Evolutionary conservation across 2,888 invertebrate genomes (phyloP).

Genomic region (Smittia aterrima): DNA sequence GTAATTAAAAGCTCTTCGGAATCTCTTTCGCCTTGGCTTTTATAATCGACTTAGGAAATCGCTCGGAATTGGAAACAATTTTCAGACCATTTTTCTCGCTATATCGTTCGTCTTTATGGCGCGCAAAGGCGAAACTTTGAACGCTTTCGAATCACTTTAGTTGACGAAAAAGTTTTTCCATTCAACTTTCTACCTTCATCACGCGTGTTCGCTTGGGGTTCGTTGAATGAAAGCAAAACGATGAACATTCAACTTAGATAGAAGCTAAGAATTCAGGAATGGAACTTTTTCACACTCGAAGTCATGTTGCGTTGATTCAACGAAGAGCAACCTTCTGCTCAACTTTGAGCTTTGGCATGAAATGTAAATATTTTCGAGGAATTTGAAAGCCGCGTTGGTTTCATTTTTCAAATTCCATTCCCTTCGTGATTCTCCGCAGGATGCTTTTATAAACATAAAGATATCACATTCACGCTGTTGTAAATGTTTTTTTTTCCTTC

Average conservation of each 20-base stretch:
- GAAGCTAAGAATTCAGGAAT: not conserved
- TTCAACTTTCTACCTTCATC: not conserved
- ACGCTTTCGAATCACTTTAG: no score
- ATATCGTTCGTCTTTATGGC: not conserved
- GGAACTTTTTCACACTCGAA: not conserved
- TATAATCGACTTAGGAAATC: constrained; percentile 15
- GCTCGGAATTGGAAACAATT: constrained; percentile 28
- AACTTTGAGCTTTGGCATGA: not conserved
- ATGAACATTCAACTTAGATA: no score
- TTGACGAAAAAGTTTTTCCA: not conserved
- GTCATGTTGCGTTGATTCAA: constrained; percentile 8
- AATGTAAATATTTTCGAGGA: not conserved
- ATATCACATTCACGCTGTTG: constrained; percentile 25
- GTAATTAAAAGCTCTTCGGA: constrained; percentile 31
- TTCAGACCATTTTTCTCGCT: constrained; percentile 18
- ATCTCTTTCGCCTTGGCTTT: constrained; percentile 5
- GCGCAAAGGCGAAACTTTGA: no score
- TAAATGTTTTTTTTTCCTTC: constrained; percentile 10
- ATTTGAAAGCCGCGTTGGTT: constrained; percentile 13
- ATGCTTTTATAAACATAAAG: constrained; percentile 17
- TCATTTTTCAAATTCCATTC: constrained; percentile 20
- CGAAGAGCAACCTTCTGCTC: not conserved
- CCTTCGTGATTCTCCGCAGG: constrained; percentile 23
- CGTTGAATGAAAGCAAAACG: not conserved
- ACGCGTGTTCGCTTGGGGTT: not conserved